These are phyloP conservation scores for Limosa lapponica DNA, from an alignment of 2,797 vertebrate species.

Conservation along the genomic window DNA sequence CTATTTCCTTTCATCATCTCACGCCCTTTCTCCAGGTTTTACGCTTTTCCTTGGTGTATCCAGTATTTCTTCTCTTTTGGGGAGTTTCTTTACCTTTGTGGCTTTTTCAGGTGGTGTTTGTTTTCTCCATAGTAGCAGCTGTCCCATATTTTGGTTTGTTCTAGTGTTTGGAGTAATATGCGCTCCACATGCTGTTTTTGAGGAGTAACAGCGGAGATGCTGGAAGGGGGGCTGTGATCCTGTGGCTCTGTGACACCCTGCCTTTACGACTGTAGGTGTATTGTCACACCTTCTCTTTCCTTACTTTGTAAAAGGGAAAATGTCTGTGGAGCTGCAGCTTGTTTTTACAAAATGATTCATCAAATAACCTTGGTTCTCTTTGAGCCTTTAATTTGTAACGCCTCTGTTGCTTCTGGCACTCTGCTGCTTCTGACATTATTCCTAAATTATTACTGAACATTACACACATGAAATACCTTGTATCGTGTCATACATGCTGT, in stretches of 20 bases:
- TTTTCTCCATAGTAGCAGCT: not conserved
- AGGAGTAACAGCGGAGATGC: not conserved
- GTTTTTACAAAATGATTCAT: slow-evolving; percentile 24
- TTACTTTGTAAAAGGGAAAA: not conserved
- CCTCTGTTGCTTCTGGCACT: slow-evolving; percentile 25
- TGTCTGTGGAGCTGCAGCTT: not conserved
- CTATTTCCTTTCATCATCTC: not conserved
- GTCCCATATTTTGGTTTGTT: not conserved
- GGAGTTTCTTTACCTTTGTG: not conserved
- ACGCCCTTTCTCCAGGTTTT: not conserved
- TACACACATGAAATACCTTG: not conserved
- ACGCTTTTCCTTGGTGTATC: not conserved
- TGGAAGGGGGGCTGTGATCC: not conserved
- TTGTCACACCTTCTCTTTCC: not conserved
- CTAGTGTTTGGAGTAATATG: not conserved
- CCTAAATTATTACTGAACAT: not conserved
- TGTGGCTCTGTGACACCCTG: fast-evolving
- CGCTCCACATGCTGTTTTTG: not conserved
- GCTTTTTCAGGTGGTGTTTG: not conserved
- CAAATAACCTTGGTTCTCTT: not conserved
- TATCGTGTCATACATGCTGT: not conserved
- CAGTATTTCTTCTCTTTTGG: not conserved
- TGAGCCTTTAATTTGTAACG: slow-evolving; percentile 4
- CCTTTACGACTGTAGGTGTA: not conserved
- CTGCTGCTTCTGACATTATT: not conserved